phyloP scores from a whole-genome alignment of 2,113 vertebrate species.

The Mirounga angustirostris region DNA sequence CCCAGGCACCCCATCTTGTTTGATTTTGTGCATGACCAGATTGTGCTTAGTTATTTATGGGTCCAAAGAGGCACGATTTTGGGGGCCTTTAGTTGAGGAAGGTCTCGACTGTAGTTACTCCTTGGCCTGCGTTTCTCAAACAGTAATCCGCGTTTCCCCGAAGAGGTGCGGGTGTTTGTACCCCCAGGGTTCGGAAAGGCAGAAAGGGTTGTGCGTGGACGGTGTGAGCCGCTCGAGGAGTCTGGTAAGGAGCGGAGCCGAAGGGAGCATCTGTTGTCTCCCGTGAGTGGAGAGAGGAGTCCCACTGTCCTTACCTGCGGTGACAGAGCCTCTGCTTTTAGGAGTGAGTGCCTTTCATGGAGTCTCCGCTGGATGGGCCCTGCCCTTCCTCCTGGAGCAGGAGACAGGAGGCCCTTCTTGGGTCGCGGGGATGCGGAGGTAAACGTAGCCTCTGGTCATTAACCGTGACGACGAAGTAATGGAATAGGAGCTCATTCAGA shows the following conservation, averaged over 20 bases:
- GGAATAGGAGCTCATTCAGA: background rate
- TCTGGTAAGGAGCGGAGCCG: background rate
- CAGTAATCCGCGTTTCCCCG: background rate
- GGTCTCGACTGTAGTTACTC: background rate
- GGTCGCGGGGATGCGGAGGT: background rate
- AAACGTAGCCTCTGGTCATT: fast-evolving
- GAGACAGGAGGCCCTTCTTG: fast-evolving
- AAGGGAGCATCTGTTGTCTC: background rate
- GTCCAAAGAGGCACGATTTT: background rate
- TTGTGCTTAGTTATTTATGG: background rate
- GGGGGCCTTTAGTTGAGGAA: background rate
- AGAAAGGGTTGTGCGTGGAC: background rate
- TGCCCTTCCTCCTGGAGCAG: background rate
- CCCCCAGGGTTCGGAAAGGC: background rate
- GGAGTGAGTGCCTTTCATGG: background rate
- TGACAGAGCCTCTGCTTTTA: background rate
- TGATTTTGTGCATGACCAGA: background rate
- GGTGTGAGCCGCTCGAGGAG: background rate
- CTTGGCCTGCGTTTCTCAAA: background rate
- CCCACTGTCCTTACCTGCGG: background rate
- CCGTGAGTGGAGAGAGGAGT: background rate
- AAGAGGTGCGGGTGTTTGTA: background rate
- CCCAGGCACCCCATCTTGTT: background rate
- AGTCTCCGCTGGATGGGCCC: background rate
- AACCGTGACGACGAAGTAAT: fast-evolving